Evolutionary conservation across 2,113 vertebrate species (phyloP).

Genomic region (Okapia johnstoni): DNA sequence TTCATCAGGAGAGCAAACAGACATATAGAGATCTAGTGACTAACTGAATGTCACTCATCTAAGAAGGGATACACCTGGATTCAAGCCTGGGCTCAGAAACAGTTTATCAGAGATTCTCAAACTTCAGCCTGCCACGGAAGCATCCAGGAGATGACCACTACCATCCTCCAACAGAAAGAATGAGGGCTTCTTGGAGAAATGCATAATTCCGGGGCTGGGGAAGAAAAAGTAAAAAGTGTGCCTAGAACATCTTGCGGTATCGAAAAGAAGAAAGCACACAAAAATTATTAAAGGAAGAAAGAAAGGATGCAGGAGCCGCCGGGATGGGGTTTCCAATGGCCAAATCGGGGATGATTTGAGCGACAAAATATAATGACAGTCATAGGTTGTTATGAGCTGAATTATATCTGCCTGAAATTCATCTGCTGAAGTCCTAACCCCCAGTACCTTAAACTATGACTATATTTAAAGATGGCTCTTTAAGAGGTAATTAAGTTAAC

Average conservation of each 20-base stretch:
- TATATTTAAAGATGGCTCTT: background rate
- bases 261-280: background rate
- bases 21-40: background rate
- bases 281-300: background rate
- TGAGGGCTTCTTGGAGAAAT: background rate
- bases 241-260: too few relatives aligned
- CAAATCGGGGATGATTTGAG: background rate
- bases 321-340: fast-evolving
- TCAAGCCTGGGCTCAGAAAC: background rate
- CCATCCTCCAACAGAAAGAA: background rate
- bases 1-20: background rate
- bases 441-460: background rate
- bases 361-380: background rate
- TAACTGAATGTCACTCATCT: background rate
- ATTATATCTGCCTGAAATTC: background rate
- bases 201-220: background rate
- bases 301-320: background rate
- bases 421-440: background rate
- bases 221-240: background rate
- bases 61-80: background rate
- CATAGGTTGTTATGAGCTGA: background rate
- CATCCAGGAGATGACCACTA: background rate
- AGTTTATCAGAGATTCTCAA: background rate
- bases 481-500: background rate
- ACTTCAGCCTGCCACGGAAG: background rate